Evolutionary conservation across 2,113 vertebrate genomes (phyloP).

Genomic region (Antigone vipio): DNA sequence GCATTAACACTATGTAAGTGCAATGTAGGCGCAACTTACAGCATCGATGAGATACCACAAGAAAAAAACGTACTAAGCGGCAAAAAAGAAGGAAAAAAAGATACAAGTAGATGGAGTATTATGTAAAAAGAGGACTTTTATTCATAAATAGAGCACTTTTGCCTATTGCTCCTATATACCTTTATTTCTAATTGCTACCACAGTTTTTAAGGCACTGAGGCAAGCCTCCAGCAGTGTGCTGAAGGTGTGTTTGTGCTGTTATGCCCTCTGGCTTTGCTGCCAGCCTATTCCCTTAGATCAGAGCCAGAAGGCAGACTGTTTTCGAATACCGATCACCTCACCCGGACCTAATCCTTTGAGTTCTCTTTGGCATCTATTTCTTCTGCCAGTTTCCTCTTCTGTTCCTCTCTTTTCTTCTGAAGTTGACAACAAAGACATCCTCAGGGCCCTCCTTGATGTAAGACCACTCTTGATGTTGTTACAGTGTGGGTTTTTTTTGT

Average conservation of each 20-base stretch:
- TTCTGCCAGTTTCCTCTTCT: constrained; percentile 99
- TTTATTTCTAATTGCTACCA: constrained; percentile 86
- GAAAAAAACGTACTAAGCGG: constrained; percentile 46
- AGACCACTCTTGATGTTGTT: constrained; percentile 99
- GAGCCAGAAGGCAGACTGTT: constrained; percentile 99
- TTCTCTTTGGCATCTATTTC: constrained; percentile 99
- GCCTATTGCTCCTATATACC: constrained; percentile 67
- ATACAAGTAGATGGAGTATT: constrained; percentile 26
- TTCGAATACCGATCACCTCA: constrained; percentile 99
- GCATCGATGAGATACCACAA: constrained; percentile 58
- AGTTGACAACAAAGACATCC: constrained; percentile 99
- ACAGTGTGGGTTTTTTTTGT: constrained; percentile 87
- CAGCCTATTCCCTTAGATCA: constrained; percentile 99
- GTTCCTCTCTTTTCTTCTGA: constrained; percentile 99
- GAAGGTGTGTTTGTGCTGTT: constrained; percentile 99
- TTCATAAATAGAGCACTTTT: constrained; percentile 63
- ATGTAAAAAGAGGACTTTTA: constrained; percentile 70
- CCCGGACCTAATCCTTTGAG: constrained; percentile 99
- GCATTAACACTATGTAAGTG: constrained; percentile 79
- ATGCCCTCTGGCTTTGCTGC: constrained; percentile 99
- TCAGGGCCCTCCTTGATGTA: constrained; percentile 99
- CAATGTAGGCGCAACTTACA: constrained; percentile 69
- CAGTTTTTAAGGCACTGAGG: constrained; percentile 86
- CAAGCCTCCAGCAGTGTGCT: constrained; percentile 88
- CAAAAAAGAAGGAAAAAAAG: not conserved